Evolutionary conservation across 1,140 invertebrate genomes (phyloP), one percentile per base, ranked within the genome.

Genomic region (Drosophila arawakana): DNA sequence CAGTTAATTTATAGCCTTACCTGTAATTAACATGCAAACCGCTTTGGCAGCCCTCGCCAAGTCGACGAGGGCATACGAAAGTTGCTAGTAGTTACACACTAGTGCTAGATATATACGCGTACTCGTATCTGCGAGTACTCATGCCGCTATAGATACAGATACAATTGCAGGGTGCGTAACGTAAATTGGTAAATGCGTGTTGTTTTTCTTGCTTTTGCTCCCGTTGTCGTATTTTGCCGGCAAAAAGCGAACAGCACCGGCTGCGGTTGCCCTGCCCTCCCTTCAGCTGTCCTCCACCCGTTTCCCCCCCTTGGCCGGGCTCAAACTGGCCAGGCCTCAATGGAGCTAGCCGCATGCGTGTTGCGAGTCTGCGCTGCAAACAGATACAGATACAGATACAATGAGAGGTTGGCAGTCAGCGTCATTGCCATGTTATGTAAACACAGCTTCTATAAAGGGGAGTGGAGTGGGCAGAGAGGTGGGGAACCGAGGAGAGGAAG

Each of bases 161-260:
- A 43, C 41, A 43, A 43, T 65, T 54, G 55, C 67, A 78, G 82
- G 76, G 79, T 86, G 82, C 81, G 81, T 84, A 84, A 44, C 76
- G 82, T 86, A 76, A 82, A 73, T 59, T 70, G 67, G 67, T 63
- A 50, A 57, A 52, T 63, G 61, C 15, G 46, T 65, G 61, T 39
- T 76, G 25, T 30, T 30, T 30, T 30, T 30, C 25, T 30, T 30
- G 25, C 25, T 13, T 11, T 41, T 37, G 9, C 10, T 49, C 3
- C 37, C 34, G 21, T 9, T 37, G 10, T 15, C 11, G 25, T 43
- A 43, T 75, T 76, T 76, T 76, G 68, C 82, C 82, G 82, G 82
- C 79, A 65, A 50, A 57, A 76, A 83, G 43, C 73, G 58, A 73
- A 39, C 44, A 46, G n/a, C 43, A 8, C 41, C 43, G 77, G 57